Evolutionary conservation across 2,113 vertebrate genomes (phyloP).

Genomic region (Neodontobutis hainanensis): DNA sequence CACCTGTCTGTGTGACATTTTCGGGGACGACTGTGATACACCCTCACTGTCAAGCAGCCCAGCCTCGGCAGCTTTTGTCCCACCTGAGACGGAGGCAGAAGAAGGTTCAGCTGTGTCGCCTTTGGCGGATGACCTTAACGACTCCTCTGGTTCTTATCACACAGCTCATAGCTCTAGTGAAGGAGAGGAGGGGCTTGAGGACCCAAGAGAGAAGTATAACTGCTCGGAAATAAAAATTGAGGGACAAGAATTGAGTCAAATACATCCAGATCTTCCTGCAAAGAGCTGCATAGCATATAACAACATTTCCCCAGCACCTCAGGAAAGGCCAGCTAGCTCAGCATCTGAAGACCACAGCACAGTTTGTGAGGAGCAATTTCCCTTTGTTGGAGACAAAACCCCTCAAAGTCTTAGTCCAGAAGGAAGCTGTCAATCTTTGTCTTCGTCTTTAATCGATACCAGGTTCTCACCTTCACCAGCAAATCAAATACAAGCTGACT

Average conservation of each 20-base stretch:
- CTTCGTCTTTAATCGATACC: constrained; percentile 51
- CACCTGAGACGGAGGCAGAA: constrained; percentile 54
- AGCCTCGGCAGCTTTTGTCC: constrained; percentile 52
- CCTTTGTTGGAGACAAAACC: constrained; percentile 48
- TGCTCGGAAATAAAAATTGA: constrained; percentile 42
- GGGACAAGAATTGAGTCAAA: constrained; percentile 14
- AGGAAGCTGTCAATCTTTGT: constrained; percentile 43
- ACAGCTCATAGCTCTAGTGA: constrained; percentile 86
- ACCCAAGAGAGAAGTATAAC: constrained; percentile 63
- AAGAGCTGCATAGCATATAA: constrained; percentile 31
- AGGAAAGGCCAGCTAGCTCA: constrained; percentile 9
- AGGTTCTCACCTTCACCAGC: constrained; percentile 43
- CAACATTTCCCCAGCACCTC: constrained; percentile 27
- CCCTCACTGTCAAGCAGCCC: constrained; percentile 71
- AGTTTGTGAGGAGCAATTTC: constrained; percentile 32
- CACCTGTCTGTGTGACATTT: constrained; percentile 83
- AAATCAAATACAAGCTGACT: constrained; percentile 12
- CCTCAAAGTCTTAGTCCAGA: constrained; percentile 23
- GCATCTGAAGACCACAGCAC: constrained; percentile 18
- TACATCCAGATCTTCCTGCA: constrained; percentile 21
- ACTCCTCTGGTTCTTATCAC: constrained; percentile 88
- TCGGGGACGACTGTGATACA: constrained; percentile 78
- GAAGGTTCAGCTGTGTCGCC: constrained; percentile 51
- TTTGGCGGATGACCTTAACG: constrained; percentile 76
- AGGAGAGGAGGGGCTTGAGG: constrained; percentile 80